A percentile compares a stretch with the other conserved stretches of the same genome.
These are phyloP conservation scores for Semicossyphus pulcher DNA, from an alignment of 2,113 vertebrate species.

Conservation along the genomic window DNA sequence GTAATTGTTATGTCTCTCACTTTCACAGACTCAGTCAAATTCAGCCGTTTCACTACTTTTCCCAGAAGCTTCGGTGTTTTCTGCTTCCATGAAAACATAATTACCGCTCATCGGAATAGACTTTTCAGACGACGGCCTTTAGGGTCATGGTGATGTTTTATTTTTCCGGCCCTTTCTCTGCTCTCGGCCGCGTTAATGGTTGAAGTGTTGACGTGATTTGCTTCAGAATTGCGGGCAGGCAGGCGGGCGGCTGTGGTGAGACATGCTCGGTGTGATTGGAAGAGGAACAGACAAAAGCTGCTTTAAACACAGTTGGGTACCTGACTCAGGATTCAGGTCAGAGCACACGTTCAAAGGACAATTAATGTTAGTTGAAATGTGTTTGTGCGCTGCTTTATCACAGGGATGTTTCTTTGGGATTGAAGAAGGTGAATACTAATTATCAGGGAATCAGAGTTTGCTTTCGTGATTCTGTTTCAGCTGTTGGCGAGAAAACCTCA, in stretches of 20 bases:
- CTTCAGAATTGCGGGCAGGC: conserved; percentile 48
- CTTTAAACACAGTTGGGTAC: conserved; percentile 53
- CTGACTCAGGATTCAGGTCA: conserved; percentile 60
- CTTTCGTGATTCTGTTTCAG: not conserved
- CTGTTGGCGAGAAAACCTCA: not conserved
- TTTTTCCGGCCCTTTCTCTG: conserved; percentile 24
- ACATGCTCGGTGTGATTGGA: no score
- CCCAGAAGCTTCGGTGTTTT: not conserved
- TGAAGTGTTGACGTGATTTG: conserved; percentile 59
- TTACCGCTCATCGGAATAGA: conserved; percentile 52
- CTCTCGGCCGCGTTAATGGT: conserved; percentile 45
- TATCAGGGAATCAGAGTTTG: conserved; percentile 36
- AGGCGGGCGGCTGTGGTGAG: conserved; percentile 19
- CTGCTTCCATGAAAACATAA: conserved; percentile 62
- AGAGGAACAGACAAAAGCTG: conserved; percentile 47
- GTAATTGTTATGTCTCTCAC: conserved; percentile 64
- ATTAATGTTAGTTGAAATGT: conserved; percentile 57
- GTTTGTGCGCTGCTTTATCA: conserved; percentile 36
- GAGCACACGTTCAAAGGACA: conserved; percentile 33
- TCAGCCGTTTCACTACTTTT: conserved; percentile 32
- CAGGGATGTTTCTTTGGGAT: conserved; percentile 24
- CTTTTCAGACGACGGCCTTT: conserved; percentile 53
- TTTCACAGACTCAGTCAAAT: conserved; percentile 22
- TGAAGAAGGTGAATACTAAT: conserved; percentile 59
- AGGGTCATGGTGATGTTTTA: conserved; percentile 43